phyloP scores from a whole-genome alignment of 2,888 invertebrate genomes.

The Kuschelorhynchus macadamiae region DNA sequence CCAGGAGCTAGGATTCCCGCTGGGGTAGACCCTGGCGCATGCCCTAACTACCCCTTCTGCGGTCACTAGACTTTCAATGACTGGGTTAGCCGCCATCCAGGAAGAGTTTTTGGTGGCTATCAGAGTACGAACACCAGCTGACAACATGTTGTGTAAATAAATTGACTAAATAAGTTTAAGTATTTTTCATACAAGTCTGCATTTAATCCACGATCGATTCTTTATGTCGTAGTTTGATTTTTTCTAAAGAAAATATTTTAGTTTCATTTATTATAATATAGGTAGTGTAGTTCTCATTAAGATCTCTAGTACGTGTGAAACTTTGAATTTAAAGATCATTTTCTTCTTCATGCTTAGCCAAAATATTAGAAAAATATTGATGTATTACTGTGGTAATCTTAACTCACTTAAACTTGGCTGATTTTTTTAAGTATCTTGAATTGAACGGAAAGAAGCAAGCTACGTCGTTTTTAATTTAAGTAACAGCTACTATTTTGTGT shows the following conservation, averaged over 20 bases:
- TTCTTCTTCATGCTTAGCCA: too few relatives aligned
- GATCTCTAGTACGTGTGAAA: neutral
- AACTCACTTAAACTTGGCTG: too few relatives aligned
- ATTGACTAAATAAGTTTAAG: neutral
- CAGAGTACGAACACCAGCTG: constrained; percentile 30
- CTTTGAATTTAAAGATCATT: neutral
- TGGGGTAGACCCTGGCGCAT: constrained; percentile 66
- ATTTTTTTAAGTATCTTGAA: too few relatives aligned
- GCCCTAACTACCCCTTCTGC: constrained; percentile 69
- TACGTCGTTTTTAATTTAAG: too few relatives aligned
- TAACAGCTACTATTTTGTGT: too few relatives aligned
- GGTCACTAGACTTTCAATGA: constrained; percentile 57
- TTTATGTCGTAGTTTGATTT: neutral
- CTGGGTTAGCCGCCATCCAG: neutral
- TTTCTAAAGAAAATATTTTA: neutral
- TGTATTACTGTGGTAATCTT: too few relatives aligned
- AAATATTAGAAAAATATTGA: too few relatives aligned
- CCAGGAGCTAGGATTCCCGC: constrained; percentile 64
- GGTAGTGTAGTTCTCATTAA: neutral
- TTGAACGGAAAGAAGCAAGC: too few relatives aligned
- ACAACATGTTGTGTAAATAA: constrained; percentile 43
- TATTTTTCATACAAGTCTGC: constrained; percentile 1
- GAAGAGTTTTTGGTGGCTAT: constrained; percentile 11
- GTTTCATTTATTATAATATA: too few relatives aligned
- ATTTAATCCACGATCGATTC: neutral